phyloP scores from a whole-genome alignment of 2,113 vertebrate species.

The Lagopus leucura region DNA sequence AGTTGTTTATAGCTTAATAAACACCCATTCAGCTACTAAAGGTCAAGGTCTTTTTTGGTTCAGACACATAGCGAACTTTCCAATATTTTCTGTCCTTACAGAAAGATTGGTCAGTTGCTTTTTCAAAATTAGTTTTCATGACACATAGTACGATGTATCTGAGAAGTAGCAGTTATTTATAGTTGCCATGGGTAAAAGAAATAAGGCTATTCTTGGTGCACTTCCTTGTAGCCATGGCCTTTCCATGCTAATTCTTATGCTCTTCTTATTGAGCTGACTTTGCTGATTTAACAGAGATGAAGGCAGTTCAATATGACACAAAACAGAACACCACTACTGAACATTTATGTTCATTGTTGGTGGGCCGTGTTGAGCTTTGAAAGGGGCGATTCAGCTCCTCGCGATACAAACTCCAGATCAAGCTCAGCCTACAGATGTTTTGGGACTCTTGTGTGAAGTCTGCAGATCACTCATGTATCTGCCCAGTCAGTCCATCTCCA shows the following conservation, averaged over 20 bases:
- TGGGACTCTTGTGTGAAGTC: background rate
- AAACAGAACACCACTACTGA: rapidly evolving
- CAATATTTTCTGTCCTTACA: slow-evolving; percentile 29
- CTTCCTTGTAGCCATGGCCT: background rate
- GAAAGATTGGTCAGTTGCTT: slow-evolving; percentile 20
- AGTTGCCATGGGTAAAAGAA: slow-evolving; percentile 1
- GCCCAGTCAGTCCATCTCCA: background rate
- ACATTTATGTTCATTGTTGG: background rate
- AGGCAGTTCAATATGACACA: background rate
- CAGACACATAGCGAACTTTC: background rate
- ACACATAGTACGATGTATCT: slow-evolving; percentile 6
- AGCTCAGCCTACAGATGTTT: background rate
- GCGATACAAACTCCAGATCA: background rate
- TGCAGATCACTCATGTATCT: rapidly evolving
- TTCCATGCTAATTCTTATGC: background rate
- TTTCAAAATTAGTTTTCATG: slow-evolving; percentile 51
- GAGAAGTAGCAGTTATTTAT: slow-evolving; percentile 16
- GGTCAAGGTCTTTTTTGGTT: slow-evolving; percentile 44
- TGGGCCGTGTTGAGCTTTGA: background rate
- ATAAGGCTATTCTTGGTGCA: slow-evolving; percentile 4
- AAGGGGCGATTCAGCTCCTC: background rate
- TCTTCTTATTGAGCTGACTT: background rate
- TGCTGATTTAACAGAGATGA: background rate
- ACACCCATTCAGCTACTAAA: slow-evolving; percentile 51
- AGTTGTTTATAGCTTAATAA: slow-evolving; percentile 52